Percentiles rank a stretch among this genome's conserved stretches.
These are phyloP conservation scores for Grammomys surdaster DNA, from an alignment of 2,113 vertebrate genomes.

Conservation along the genomic window DNA sequence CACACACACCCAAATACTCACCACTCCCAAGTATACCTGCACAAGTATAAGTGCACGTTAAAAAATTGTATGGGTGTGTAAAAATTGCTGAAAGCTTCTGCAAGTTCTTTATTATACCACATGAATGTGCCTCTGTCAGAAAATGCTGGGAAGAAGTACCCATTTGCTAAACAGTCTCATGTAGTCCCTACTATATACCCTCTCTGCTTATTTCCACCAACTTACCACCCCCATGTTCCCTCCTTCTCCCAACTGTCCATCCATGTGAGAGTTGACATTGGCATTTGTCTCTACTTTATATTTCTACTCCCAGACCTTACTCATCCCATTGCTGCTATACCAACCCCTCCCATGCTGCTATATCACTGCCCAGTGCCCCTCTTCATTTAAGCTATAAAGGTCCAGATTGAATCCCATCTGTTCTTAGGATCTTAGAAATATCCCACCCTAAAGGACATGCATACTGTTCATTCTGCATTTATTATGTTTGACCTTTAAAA, in stretches of 20 bases:
- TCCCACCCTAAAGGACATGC: background rate
- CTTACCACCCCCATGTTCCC: background rate
- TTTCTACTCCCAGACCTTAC: background rate
- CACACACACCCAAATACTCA: too few relatives aligned
- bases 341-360: too few relatives aligned
- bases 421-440: background rate
- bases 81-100: background rate
- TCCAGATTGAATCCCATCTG: background rate
- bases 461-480: background rate
- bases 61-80: background rate
- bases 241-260: background rate
- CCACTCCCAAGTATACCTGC: too few relatives aligned
- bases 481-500: conserved; percentile 19
- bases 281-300: background rate
- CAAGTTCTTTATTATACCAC: background rate
- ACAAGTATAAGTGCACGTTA: too few relatives aligned
- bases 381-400: background rate
- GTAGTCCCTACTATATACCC: accelerated
- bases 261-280: background rate
- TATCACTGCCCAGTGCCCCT: background rate
- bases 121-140: background rate
- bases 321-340: background rate
- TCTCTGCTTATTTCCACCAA: conserved; percentile 3
- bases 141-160: background rate
- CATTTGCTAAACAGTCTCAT: background rate